A percentile compares a stretch with the other conserved stretches of the same genome.
phyloP scores from a whole-genome alignment of 30 jellyfish, hydroid and myxozoan genomes.

The Turritopsis dohrnii region DNA sequence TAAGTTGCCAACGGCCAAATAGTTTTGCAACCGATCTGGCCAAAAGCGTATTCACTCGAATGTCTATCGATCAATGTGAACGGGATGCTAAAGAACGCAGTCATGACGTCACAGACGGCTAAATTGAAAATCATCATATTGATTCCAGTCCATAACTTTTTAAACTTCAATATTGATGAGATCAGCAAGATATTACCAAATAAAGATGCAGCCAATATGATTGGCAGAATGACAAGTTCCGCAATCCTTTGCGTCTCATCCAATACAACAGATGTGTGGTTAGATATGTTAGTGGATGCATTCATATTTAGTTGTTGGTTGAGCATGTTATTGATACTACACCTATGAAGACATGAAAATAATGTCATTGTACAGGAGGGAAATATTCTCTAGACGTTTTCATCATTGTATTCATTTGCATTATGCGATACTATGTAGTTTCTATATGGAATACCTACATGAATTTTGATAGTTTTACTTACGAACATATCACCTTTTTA shows the following conservation, averaged over 20 bases:
- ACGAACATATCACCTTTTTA: no score
- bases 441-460: no score
- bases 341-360: neutral
- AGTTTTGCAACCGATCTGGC: conserved; percentile 15
- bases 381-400: no score
- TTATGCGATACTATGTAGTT: no score
- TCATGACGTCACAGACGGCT: conserved; percentile 22
- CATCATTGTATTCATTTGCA: no score
- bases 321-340: neutral
- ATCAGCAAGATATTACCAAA: conserved; percentile 28
- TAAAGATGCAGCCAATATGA: neutral
- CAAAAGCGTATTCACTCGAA: conserved; percentile 13
- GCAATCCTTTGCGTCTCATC: neutral
- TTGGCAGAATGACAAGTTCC: conserved; percentile 6
- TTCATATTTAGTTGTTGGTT: neutral
- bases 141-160: conserved; percentile 23
- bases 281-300: neutral
- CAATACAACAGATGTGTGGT: neutral
- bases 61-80: neutral
- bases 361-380: no score
- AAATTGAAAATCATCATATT: conserved; percentile 29
- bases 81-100: conserved; percentile 22
- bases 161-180: conserved; percentile 27
- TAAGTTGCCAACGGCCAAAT: conserved; percentile 41
- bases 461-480: no score